phyloP scores from a whole-genome alignment of 2,797 vertebrate genomes.

The Squalus acanthias region DNA sequence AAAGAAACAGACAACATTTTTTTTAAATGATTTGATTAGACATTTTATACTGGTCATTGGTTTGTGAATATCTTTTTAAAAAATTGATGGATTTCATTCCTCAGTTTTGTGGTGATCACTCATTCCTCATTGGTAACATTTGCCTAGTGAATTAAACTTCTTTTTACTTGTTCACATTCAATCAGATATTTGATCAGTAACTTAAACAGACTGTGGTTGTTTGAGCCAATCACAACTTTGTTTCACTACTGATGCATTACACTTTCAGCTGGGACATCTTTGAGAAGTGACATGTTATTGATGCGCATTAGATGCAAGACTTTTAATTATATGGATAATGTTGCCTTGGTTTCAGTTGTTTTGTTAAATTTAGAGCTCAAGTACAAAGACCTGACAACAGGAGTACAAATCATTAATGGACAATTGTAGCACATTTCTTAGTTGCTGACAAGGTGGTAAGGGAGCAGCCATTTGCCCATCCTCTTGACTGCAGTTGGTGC shows the following conservation, averaged over 20 bases:
- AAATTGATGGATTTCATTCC: no score
- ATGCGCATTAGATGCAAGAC: not conserved
- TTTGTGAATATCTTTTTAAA: not conserved
- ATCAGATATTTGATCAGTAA: not conserved
- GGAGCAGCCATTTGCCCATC: not conserved
- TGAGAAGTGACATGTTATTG: not conserved
- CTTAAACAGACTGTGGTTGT: not conserved
- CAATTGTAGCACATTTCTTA: not conserved
- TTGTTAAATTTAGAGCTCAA: not conserved
- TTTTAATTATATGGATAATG: not conserved
- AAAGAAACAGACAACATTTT: not conserved
- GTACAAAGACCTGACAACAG: not conserved
- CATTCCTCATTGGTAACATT: not conserved
- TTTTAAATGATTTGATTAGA: not conserved
- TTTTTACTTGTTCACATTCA: not conserved
- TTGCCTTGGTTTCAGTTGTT: not conserved
- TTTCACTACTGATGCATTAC: not conserved
- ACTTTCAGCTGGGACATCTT: not conserved
- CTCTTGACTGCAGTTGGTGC: not conserved
- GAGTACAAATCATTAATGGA: not conserved
- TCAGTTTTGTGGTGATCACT: not conserved
- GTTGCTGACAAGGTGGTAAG: not conserved
- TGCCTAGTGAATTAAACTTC: not conserved
- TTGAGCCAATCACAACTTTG: not conserved
- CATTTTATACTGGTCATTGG: not conserved